phyloP scores from a whole-genome alignment of 1,140 invertebrate species.

The Zophobas morio region DNA sequence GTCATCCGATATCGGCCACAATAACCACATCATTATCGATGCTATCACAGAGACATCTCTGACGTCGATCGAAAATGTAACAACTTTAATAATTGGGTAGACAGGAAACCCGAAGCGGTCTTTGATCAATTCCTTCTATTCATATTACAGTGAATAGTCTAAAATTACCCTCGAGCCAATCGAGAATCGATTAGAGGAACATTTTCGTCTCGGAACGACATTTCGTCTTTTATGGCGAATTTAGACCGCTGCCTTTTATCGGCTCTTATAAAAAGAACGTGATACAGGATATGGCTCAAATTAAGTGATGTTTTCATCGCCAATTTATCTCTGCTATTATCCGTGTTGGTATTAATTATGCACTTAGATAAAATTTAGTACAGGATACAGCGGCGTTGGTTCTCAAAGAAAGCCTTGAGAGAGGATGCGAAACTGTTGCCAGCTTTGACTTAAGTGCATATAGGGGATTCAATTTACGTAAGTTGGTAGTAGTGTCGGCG shows the following conservation, averaged over 20 bases:
- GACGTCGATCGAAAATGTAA: background rate
- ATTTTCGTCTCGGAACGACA: background rate
- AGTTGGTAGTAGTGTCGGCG: too few relatives aligned
- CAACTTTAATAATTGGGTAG: background rate
- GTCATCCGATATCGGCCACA: too few relatives aligned
- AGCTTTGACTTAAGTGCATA: too few relatives aligned
- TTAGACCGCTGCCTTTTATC: constrained; percentile 14
- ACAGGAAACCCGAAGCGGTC: background rate
- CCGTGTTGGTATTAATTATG: background rate
- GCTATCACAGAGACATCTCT: too few relatives aligned
- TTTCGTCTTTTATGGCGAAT: background rate
- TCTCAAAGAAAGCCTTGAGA: background rate
- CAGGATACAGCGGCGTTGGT: background rate
- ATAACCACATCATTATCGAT: too few relatives aligned
- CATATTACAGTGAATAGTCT: constrained; percentile 1
- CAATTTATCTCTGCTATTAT: constrained; percentile 5
- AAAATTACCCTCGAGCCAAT: constrained; percentile 19
- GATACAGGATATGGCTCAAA: background rate
- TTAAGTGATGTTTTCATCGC: background rate
- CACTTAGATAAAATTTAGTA: background rate
- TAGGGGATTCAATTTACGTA: too few relatives aligned
- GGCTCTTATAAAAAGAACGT: constrained; percentile 15
- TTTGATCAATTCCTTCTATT: background rate
- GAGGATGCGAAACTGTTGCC: too few relatives aligned
- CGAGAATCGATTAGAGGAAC: constrained; percentile 28